Evolutionary conservation across 2,888 invertebrate species (phyloP), one percentile per base, ranked within the genome.

Genomic region (Acrobasis suavella): DNA sequence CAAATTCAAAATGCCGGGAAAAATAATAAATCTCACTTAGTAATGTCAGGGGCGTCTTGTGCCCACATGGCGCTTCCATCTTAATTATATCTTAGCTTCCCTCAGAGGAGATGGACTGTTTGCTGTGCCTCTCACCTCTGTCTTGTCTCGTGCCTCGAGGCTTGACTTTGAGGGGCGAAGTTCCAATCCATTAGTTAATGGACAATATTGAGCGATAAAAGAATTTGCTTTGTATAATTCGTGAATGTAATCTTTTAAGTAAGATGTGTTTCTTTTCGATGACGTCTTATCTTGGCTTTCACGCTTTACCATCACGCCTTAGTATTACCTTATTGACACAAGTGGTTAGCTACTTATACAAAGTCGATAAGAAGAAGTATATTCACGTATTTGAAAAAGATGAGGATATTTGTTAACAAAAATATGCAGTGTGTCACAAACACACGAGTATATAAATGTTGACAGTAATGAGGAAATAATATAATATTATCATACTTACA

Each of bases 11-110:
- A 56, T 56, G 56, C 22, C 39, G 60, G 38, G 52, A 58, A 42
- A 51, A 60, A 59, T 50, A 50, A 60, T 60, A 60, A 60, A 60
- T 60, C 51, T 60, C 50, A 52, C 50, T 60, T 60, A 60, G 51
- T n/a, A 39, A 60, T 22, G 39, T 14, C 51, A 50, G 60, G 60
- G 51, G 50, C 12, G 51, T n/a, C 50, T 32, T 15, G 51, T 60
- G 51, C 60, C 60, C 60, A 60, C 51, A 60, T 60, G 75, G 64
- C 73, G 65, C 64, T 74, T 77, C 69, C 69, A 73, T 67, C 68
- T 66, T 67, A 71, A 73, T 72, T 71, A 60, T 60, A 52, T 59
- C 51, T 59, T 50, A n/a, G 52, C 51, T 9, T 59, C 50, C 59
- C 50, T 50, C 50, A 12, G 46, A 49, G 16, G 22, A 64, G 65